Evolutionary conservation across 2,888 invertebrate species (phyloP), one percentile per base, ranked within the genome.

Genomic region (Panopea generosa): DNA sequence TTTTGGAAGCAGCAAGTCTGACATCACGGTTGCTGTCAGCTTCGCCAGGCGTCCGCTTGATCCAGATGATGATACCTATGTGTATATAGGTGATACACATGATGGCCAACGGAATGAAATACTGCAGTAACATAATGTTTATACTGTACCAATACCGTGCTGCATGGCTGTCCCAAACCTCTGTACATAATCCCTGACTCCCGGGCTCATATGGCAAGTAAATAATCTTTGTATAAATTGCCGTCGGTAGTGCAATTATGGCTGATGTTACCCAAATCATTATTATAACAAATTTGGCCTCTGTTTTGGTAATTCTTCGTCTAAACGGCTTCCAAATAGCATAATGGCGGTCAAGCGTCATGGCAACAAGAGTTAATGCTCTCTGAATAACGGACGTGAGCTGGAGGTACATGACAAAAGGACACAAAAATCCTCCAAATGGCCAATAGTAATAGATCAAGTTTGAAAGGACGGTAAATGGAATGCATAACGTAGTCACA

Each of bases 281-380:
- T 0, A 94, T 93, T 45, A 97, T 96, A 53, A 96, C 94, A 70
- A 95, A 90, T 74, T 95, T 95, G 0, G 96, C 96, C 14, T 94
- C 94, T 38, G 94, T 94, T 89, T 96, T 96, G 29, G 96, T 95
- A 89, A 97, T 94, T 40, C 97, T 94, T 0, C 97, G 97, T 81
- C 95, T 94, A 63, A 98, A 92, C 0, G 98, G 98, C 93, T 96
- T 96, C 95, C 97, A 95, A 72, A 98, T 97, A 61, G 97, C 97
- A 92, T 97, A 95, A 90, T 97, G 98, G 18, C 97, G 95, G 93
- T 98, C 98, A 63, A 97, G 95, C 82, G 97, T 97, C 92, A 98
- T 97, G 40, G 97, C 97, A 24, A 98, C 95, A 86, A 98, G 92
- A 0, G 98, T 98, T 91, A 98, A 97, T 3, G 98, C 96, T 90